A percentile compares a stretch with the other conserved stretches of the same genome.
These are phyloP conservation scores for Rhinatrema bivittatum DNA, from an alignment of 2,797 vertebrate genomes.

Conservation along the genomic window DNA sequence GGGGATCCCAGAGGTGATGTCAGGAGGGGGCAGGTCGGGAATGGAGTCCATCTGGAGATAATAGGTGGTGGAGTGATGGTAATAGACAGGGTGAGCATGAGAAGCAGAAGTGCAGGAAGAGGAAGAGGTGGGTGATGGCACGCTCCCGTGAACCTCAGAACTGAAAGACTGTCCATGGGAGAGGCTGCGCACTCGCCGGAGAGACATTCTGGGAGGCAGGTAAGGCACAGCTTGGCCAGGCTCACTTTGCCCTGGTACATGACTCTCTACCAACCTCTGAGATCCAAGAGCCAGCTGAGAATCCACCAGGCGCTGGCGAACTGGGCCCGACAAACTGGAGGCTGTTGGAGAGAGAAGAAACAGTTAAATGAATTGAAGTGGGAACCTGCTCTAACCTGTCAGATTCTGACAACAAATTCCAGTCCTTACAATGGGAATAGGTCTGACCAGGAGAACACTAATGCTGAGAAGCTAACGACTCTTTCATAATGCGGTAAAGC, in stretches of 20 bases:
- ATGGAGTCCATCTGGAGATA: slow-evolving; percentile 90
- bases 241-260: slow-evolving; percentile 51
- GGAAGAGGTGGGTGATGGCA: slow-evolving; percentile 51
- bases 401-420: no score
- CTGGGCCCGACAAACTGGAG: slow-evolving; percentile 78
- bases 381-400: no score
- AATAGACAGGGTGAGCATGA: slow-evolving; percentile 68
- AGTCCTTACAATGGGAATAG: no score
- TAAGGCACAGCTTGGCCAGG: slow-evolving; percentile 49
- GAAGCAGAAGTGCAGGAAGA: slow-evolving; percentile 49
- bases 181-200: slow-evolving; percentile 77
- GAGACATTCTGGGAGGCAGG: slow-evolving; percentile 60
- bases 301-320: slow-evolving; percentile 90
- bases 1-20: slow-evolving; percentile 62
- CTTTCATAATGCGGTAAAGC: no score
- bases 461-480: no score
- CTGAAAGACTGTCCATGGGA: slow-evolving; percentile 69
- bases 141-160: slow-evolving; percentile 45
- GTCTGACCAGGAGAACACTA: no score
- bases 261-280: slow-evolving; percentile 97
- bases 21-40: slow-evolving; percentile 75
- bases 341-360: slow-evolving; percentile 60
- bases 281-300: slow-evolving; percentile 82
- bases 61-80: slow-evolving; percentile 74
- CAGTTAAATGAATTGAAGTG: background rate